These are phyloP conservation scores for Metopia argyrocephala DNA, from an alignment of 2,888 invertebrate species.

Conservation along the genomic window DNA sequence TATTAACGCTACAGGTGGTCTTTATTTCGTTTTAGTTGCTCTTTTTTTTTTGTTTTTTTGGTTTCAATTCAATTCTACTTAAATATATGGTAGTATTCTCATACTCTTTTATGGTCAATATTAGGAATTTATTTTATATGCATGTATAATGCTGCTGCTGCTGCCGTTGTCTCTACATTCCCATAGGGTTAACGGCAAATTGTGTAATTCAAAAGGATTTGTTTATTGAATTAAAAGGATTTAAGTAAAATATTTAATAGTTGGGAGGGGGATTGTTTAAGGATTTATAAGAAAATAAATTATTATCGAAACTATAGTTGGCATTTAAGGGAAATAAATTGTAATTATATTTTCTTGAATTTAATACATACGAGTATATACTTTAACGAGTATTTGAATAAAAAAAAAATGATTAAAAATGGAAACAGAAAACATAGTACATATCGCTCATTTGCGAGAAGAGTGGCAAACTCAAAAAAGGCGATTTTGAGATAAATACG, in stretches of 20 bases:
- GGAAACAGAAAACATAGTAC: no score
- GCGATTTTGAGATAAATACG: no score
- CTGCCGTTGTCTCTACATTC: constrained; percentile 7
- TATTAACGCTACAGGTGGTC: constrained; percentile 68
- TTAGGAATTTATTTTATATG: constrained; percentile 32
- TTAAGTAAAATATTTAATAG: neutral
- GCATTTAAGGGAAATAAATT: no score
- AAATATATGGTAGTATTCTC: constrained; percentile 14
- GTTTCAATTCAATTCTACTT: constrained; percentile 28
- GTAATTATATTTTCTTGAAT: no score
- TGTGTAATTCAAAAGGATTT: constrained; percentile 31
- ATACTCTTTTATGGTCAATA: constrained; percentile 29
- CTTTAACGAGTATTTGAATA: no score
- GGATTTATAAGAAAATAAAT: neutral
- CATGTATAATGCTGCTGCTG: neutral
- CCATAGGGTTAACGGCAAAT: constrained; percentile 47
- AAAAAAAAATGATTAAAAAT: no score
- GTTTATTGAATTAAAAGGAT: constrained; percentile 34
- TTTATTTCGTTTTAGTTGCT: neutral
- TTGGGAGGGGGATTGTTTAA: neutral
- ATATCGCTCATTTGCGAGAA: no score
- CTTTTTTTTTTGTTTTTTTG: constrained; percentile 15
- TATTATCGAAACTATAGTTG: no score
- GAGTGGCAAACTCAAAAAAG: no score
- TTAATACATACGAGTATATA: no score